These are phyloP conservation scores for Opisthocomus hoazin DNA, from an alignment of 2,113 vertebrate genomes.

Conservation along the genomic window DNA sequence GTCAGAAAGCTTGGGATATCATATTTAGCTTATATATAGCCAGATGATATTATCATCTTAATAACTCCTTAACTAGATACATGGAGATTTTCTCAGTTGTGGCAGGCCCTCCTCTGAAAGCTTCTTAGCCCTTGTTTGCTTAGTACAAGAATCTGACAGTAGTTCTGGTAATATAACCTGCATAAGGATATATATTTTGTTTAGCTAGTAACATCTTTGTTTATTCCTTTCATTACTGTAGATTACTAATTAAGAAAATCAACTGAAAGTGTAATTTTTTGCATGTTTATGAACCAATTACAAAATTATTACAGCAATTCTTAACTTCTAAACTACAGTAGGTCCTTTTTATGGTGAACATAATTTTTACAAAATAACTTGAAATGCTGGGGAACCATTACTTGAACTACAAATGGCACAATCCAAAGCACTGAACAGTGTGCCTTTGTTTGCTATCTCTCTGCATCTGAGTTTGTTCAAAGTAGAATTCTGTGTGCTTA, in stretches of 20 bases:
- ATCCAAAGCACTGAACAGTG: neutral
- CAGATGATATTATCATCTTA: neutral
- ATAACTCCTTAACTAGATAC: neutral
- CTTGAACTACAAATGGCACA: neutral
- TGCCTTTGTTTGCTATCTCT: neutral
- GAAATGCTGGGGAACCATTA: neutral
- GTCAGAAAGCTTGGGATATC: neutral
- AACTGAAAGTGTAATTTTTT: conserved; percentile 20
- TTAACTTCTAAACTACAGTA: conserved; percentile 18
- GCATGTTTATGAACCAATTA: conserved; percentile 32
- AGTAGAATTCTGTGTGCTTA: neutral
- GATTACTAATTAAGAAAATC: conserved; percentile 52
- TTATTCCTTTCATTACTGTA: conserved; percentile 36
- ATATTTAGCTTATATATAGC: neutral
- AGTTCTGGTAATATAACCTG: neutral
- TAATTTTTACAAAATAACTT: conserved; percentile 27
- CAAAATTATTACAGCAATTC: conserved; percentile 34
- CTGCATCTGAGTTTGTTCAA: neutral
- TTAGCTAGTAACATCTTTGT: conserved; percentile 15
- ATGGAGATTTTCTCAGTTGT: neutral
- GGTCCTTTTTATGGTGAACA: neutral
- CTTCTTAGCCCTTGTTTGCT: neutral
- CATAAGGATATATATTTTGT: neutral
- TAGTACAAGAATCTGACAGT: neutral
- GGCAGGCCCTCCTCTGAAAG: neutral